Evolutionary conservation across 2,888 invertebrate genomes (phyloP).

Genomic region (Ptychoptera contaminata): DNA sequence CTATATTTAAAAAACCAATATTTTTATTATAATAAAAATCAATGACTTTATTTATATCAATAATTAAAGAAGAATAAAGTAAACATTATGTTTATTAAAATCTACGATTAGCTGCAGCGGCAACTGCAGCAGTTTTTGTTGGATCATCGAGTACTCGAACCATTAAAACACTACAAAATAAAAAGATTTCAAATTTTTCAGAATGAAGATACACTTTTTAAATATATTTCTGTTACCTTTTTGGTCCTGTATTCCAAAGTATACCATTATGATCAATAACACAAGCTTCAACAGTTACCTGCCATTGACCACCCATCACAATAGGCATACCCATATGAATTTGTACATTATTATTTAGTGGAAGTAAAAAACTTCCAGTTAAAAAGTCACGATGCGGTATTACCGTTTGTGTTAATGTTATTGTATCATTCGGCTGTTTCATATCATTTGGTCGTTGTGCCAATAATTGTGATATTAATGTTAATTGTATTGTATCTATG

Average conservation of each 20-base stretch:
- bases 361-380: constrained; percentile 74
- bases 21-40: no score
- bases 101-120: constrained; percentile 1
- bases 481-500: constrained; percentile 54
- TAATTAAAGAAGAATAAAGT: no score
- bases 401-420: constrained; percentile 61
- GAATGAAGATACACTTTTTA: no score
- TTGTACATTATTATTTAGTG: constrained; percentile 12
- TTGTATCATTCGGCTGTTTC: constrained; percentile 21
- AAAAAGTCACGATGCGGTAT: constrained; percentile 88
- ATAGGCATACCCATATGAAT: constrained; percentile 16
- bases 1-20: no score
- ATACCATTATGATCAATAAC: constrained; percentile 71
- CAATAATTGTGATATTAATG: constrained; percentile 47
- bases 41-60: no score
- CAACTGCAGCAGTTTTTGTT: constrained; percentile 15
- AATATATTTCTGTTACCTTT: constrained; percentile 35
- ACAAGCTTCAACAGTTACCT: constrained; percentile 69
- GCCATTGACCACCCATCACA: constrained; percentile 48
- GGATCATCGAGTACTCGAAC: constrained; percentile 30
- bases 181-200: no score
- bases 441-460: constrained; percentile 22
- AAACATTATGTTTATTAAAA: no score
- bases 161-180: constrained; percentile 22
- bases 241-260: constrained; percentile 82